These are phyloP conservation scores for Disparrhopalites patrizii DNA, from an alignment of 2,888 invertebrate genomes.

Conservation along the genomic window DNA sequence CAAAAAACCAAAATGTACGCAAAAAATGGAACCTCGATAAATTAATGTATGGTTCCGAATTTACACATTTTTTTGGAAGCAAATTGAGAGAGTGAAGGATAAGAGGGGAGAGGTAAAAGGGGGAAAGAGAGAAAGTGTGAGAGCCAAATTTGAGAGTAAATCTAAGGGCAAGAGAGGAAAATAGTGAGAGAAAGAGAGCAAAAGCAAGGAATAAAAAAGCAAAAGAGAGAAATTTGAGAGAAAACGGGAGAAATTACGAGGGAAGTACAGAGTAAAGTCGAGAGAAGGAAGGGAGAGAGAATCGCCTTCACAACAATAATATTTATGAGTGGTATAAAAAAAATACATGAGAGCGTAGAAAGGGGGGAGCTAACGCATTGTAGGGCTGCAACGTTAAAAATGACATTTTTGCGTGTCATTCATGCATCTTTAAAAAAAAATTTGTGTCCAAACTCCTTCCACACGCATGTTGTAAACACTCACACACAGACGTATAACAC, in stretches of 20 bases:
- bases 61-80: not conserved
- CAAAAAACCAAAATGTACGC: not conserved
- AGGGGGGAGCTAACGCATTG: not conserved
- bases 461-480: slow-evolving; percentile 9
- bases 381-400: slow-evolving; percentile 35
- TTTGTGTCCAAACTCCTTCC: not conserved
- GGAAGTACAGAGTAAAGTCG: no score
- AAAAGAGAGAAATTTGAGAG: no score
- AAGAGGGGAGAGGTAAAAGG: not conserved
- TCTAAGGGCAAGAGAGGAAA: no score
- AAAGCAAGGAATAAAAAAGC: no score
- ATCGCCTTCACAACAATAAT: no score
- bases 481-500: not conserved
- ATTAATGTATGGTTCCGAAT: not conserved
- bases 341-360: not conserved
- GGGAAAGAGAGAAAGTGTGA: not conserved
- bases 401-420: slow-evolving; percentile 46
- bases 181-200: no score
- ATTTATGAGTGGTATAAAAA: no score
- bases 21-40: not conserved
- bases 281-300: no score
- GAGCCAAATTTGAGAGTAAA: no score
- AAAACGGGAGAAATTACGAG: no score
- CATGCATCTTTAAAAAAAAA: slow-evolving; percentile 24
- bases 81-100: slow-evolving; percentile 4